phyloP scores from a whole-genome alignment of 2,797 vertebrate species.

The Caiman crocodilus region DNA sequence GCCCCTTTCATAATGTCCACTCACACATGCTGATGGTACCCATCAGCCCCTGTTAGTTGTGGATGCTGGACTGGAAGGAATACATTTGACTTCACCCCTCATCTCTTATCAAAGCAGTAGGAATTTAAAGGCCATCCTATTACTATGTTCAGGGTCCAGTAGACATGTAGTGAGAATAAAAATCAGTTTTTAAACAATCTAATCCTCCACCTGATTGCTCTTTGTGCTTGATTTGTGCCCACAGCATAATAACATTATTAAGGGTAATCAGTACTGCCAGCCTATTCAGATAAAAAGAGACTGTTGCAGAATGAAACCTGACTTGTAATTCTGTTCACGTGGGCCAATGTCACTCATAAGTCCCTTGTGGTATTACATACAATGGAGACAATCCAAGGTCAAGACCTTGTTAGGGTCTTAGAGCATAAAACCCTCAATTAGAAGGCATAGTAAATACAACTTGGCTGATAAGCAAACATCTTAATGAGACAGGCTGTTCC shows the following conservation, averaged over 20 bases:
- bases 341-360: background rate
- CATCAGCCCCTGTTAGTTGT: background rate
- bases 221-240: slow-evolving; percentile 50
- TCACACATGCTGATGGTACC: slow-evolving; percentile 2
- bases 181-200: slow-evolving; percentile 35
- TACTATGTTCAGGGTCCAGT: slow-evolving; percentile 59
- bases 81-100: slow-evolving; percentile 31
- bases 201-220: slow-evolving; percentile 62
- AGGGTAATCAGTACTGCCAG: slow-evolving; percentile 53
- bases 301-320: background rate
- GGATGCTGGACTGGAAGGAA: slow-evolving; percentile 16
- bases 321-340: slow-evolving; percentile 13
- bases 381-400: background rate
- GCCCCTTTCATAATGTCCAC: background rate
- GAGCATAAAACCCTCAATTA: background rate
- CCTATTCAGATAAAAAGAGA: slow-evolving; percentile 16
- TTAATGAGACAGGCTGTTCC: background rate
- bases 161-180: slow-evolving; percentile 39
- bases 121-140: slow-evolving; percentile 58
- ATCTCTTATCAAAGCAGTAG: slow-evolving; percentile 34
- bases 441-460: background rate
- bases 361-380: background rate
- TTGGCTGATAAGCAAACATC: background rate
- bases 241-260: slow-evolving; percentile 55
- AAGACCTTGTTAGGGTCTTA: background rate